Conservation (phyloP, 2,797 vertebrate species). For the Chloroceryle inda region DNA sequence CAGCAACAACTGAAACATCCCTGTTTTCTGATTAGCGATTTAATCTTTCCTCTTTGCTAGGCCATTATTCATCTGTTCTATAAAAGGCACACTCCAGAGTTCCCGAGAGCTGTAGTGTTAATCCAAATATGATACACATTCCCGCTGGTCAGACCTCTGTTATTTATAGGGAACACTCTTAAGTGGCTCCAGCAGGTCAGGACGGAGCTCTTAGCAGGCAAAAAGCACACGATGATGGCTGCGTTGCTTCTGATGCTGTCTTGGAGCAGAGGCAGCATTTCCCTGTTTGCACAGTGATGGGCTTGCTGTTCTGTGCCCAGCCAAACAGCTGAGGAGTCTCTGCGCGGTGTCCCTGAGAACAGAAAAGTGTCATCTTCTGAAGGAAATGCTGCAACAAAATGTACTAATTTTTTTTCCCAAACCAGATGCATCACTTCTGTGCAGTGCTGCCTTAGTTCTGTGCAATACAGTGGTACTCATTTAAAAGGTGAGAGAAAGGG, state of each 20-base stretch:
- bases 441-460: not conserved
- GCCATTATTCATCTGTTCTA: not conserved
- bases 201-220: not conserved
- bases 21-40: not conserved
- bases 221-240: not conserved
- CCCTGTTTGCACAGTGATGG: not conserved
- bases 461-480: not conserved
- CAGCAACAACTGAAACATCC: not conserved
- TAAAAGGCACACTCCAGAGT: not conserved
- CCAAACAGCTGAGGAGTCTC: not conserved
- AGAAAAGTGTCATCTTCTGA: not conserved
- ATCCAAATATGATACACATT: slow-evolving; percentile 19
- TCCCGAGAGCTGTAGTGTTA: slow-evolving; percentile 1
- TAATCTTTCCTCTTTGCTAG: not conserved
- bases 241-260: not conserved
- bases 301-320: not conserved
- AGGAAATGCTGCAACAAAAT: not conserved
- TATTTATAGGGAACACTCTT: slow-evolving; percentile 32
- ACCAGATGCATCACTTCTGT: not conserved
- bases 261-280: not conserved
- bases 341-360: not conserved
- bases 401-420: not conserved
- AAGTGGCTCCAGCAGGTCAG: slow-evolving; percentile 19
- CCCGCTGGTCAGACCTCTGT: slow-evolving; percentile 14
- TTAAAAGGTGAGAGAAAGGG: not conserved